Evolutionary conservation across 2,888 invertebrate genomes (phyloP).

Genomic region (Anthophora plumipes): DNA sequence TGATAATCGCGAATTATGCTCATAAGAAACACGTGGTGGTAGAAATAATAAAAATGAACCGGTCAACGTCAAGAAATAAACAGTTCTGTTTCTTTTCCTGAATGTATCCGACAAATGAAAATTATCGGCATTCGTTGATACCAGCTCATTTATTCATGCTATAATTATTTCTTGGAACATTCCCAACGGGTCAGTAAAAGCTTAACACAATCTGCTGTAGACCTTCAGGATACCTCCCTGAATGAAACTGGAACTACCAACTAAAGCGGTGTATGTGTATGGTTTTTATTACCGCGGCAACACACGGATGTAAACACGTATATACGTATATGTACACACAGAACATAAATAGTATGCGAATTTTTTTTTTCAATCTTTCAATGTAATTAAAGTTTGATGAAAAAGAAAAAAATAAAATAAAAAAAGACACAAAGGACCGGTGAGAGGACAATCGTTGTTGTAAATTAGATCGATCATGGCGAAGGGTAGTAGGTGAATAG

Average conservation of each 20-base stretch:
- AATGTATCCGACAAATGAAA: constrained; percentile 12
- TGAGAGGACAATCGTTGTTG: neutral
- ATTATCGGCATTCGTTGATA: constrained; percentile 26
- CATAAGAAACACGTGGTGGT: neutral
- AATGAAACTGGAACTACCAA: constrained; percentile 42
- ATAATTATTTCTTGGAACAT: constrained; percentile 51
- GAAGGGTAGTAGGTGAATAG: constrained; percentile 12
- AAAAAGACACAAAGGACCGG: neutral
- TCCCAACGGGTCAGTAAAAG: constrained; percentile 46
- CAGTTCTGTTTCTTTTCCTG: neutral
- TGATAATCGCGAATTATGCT: too few relatives aligned
- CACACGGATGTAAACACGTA: constrained; percentile 18
- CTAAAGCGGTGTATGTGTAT: constrained; percentile 43
- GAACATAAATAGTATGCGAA: constrained; percentile 39
- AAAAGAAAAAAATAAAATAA: constrained; percentile 16
- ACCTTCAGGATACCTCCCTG: constrained; percentile 46
- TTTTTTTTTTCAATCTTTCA: constrained; percentile 6
- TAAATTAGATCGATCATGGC: constrained; percentile 30
- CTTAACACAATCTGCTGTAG: constrained; percentile 27
- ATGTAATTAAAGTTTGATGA: neutral
- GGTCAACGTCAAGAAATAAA: neutral
- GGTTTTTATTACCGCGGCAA: constrained; percentile 18
- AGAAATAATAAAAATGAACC: neutral
- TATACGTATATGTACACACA: constrained; percentile 34
- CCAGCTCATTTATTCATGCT: constrained; percentile 10